Evolutionary conservation across 2,113 vertebrate genomes (phyloP).

Genomic region (Notothenia rossii): DNA sequence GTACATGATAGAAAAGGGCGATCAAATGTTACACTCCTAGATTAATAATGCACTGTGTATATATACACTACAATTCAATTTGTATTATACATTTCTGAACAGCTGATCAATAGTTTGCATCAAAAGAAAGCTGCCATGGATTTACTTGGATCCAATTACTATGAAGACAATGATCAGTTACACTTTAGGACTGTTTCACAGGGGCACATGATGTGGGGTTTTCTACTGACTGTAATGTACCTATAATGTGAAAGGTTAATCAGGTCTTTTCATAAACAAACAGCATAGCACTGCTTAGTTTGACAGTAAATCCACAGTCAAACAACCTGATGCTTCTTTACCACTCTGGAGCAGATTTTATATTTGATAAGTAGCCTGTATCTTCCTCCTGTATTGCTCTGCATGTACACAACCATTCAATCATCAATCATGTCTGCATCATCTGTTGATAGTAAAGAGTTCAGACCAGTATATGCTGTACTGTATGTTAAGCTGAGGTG

Average conservation of each 20-base stretch:
- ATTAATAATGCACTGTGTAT: neutral
- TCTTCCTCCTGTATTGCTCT: slow-evolving; percentile 16
- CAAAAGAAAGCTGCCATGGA: slow-evolving; percentile 9
- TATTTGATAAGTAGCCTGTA: neutral
- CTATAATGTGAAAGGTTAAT: neutral
- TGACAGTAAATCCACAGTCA: slow-evolving; percentile 33
- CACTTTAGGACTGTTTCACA: neutral
- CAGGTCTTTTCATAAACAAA: neutral
- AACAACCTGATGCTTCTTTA: neutral
- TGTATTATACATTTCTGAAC: neutral
- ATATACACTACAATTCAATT: slow-evolving; percentile 12
- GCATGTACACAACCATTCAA: slow-evolving; percentile 38
- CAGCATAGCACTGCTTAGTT: neutral
- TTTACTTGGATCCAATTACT: slow-evolving; percentile 15
- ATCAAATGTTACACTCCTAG: neutral
- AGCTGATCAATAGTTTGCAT: slow-evolving; percentile 11
- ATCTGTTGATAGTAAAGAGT: slow-evolving; percentile 18
- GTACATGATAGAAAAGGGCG: too few species aligned
- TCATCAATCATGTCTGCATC: slow-evolving; percentile 9
- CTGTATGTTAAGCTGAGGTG: slow-evolving; percentile 26
- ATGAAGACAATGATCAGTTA: slow-evolving; percentile 14
- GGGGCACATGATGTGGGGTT: slow-evolving; percentile 21
- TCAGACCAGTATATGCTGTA: slow-evolving; percentile 13
- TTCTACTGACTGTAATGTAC: slow-evolving; percentile 31
- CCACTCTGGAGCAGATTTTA: neutral